phyloP scores from a whole-genome alignment of 2,888 invertebrate genomes.

The Linnaemya vulpina region DNA sequence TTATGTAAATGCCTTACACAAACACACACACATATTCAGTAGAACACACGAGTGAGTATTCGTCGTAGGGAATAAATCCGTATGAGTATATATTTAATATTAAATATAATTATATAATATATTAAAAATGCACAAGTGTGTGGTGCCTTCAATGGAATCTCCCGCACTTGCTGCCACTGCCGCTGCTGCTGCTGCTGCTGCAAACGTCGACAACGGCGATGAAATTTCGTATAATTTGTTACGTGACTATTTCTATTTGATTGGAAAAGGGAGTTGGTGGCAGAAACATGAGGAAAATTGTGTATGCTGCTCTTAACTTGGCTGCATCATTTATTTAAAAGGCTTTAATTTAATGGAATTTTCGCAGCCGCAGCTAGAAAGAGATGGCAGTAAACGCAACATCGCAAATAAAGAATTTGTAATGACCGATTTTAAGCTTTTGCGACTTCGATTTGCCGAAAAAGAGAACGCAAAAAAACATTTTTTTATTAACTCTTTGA shows the following conservation, averaged over 20 bases:
- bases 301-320: constrained; percentile 4
- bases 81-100: constrained; percentile 6
- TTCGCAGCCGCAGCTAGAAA: background rate
- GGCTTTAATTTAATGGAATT: background rate
- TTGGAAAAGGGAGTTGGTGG: background rate
- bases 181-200: constrained; percentile 9
- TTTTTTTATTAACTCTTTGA: background rate
- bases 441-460: background rate
- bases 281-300: constrained; percentile 15
- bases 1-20: constrained; percentile 14
- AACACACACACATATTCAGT: background rate
- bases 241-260: constrained; percentile 10
- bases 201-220: too few relatives aligned
- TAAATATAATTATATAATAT: constrained; percentile 39
- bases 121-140: constrained; percentile 25
- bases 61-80: background rate
- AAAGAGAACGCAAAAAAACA: background rate
- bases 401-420: background rate
- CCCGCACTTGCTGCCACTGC: constrained; percentile 12
- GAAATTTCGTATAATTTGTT: constrained; percentile 25
- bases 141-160: constrained; percentile 1
- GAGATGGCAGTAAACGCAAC: background rate
- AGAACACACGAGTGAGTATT: background rate
- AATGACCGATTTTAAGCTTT: background rate
- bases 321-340: background rate